Evolutionary conservation across 2,113 vertebrate genomes (phyloP).

Genomic region (Cephalophus harveyi): DNA sequence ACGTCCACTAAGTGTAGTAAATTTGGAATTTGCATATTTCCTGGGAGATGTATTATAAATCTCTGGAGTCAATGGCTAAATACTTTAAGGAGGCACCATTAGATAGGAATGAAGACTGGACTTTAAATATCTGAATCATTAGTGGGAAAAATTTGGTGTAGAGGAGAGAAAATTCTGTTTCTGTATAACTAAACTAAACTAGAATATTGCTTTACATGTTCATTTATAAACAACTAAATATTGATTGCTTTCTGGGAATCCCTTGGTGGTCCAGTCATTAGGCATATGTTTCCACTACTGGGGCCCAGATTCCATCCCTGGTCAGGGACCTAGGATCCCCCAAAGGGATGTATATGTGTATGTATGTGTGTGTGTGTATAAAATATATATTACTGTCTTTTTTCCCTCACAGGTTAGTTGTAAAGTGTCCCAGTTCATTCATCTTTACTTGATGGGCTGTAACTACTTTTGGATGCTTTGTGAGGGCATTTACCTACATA

Average conservation of each 20-base stretch:
- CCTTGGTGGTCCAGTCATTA: not conserved
- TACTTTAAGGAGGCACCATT: not conserved
- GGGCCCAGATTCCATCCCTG: not conserved
- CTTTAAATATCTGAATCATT: not conserved
- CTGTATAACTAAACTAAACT: not conserved
- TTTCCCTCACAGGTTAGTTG: constrained; percentile 86
- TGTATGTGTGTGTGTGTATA: not conserved
- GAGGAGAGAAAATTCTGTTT: not conserved
- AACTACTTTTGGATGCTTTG: constrained; percentile 99
- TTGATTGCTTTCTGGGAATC: not conserved
- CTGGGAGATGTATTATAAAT: not conserved
- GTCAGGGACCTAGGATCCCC: not conserved
- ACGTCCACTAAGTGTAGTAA: not conserved
- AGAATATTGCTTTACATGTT: not conserved
- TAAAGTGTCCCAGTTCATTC: constrained; percentile 94
- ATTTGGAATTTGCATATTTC: not conserved
- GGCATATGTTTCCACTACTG: not conserved
- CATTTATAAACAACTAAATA: not conserved
- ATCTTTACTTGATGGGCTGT: constrained; percentile 94
- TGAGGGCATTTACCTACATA: constrained; percentile 97
- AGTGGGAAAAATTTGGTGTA: not conserved
- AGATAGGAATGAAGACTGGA: not conserved
- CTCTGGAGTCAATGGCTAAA: not conserved
- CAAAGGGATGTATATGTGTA: accelerated
- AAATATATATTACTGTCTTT: not conserved